phyloP scores from a whole-genome alignment of 2,797 vertebrate genomes.

The Melanotaenia trifasciata region DNA sequence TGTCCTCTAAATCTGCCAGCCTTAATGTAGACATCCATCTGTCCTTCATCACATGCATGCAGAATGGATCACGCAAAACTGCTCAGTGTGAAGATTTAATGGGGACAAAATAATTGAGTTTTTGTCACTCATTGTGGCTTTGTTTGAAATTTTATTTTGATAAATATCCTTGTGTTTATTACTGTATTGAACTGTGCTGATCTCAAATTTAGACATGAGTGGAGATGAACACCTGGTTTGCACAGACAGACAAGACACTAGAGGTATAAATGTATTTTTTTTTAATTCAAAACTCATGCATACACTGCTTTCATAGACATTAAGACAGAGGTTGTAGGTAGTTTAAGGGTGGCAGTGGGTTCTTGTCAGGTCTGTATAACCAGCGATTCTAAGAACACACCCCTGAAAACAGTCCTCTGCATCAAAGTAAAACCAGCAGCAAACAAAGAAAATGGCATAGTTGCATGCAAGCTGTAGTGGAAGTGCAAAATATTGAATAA shows the following conservation, averaged over 20 bases:
- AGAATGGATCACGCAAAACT: slow-evolving; percentile 22
- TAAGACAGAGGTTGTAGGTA: neutral
- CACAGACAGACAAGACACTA: neutral
- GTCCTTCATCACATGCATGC: slow-evolving; percentile 51
- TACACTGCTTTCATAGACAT: neutral
- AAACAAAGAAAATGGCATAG: neutral
- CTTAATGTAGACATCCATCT: slow-evolving; percentile 59
- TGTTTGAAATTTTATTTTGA: slow-evolving; percentile 7
- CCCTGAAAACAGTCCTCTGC: neutral
- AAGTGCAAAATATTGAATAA: neutral
- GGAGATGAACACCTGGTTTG: slow-evolving; percentile 6
- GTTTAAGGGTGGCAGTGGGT: neutral
- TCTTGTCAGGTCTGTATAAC: no score
- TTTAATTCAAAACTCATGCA: neutral
- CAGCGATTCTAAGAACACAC: no score
- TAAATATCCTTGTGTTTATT: slow-evolving; percentile 15
- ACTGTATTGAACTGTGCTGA: slow-evolving; percentile 10
- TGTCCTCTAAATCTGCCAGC: slow-evolving; percentile 76
- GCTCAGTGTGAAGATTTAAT: neutral
- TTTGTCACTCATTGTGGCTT: slow-evolving; percentile 3
- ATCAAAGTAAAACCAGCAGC: neutral
- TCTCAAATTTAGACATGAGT: slow-evolving; percentile 15
- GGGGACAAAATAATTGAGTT: neutral
- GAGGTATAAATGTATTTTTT: no score
- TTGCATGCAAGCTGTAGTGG: neutral